Base-by-base conservation (phyloP, 1,140 invertebrate genomes). In the Lepeophtheirus salmonis region DNA sequence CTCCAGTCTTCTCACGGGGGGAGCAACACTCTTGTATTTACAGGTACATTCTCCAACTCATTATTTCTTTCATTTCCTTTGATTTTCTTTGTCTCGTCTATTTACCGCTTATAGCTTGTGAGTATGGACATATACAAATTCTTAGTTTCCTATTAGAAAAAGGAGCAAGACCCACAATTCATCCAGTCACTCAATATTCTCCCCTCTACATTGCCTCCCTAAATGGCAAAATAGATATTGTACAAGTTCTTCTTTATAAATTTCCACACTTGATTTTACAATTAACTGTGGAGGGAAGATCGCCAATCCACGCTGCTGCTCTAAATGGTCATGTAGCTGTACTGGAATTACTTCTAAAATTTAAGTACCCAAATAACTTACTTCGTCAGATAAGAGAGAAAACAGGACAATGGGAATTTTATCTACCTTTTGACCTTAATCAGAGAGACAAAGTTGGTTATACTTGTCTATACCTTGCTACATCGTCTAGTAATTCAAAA, bases 171-270 rank as follows among this genome's bases (percentile, higher is more conserved):
- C 85, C 84, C 10, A 76, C 86, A 30, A 80, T 81, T 26, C 87
- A 95, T 74, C 81, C 85, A 4, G 81, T 88, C 4, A 92, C 89
- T 0, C 83, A 86, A 67, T 90, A 95, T 70, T 88, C 87, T 3
- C 88, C 92, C 0, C 72, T 97, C 0, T 94, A 97, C 70, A 83
- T 89, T 54, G 86, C 90, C 4, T 85, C 84, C 67, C 85, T 88
- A 67, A 83, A 86, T 69, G 88, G 87, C 1, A 80, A 84, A 70
- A 73, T 77, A 62, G 82, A 87, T 52, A 84, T 95, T 59, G 83
- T 84, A 0, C 78, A 83, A 65, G 70, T 89, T 51, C 71, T 97
- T 52, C 72, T 96, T 10, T 65, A 80, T 77, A 76, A 74, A 69
- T 82, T 79, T 68, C 80, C 80, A 18, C 71, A 75, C 56, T 67